These are phyloP conservation scores for Ceratina calcarata DNA, from an alignment of 1,140 invertebrate genomes.

Conservation along the genomic window DNA sequence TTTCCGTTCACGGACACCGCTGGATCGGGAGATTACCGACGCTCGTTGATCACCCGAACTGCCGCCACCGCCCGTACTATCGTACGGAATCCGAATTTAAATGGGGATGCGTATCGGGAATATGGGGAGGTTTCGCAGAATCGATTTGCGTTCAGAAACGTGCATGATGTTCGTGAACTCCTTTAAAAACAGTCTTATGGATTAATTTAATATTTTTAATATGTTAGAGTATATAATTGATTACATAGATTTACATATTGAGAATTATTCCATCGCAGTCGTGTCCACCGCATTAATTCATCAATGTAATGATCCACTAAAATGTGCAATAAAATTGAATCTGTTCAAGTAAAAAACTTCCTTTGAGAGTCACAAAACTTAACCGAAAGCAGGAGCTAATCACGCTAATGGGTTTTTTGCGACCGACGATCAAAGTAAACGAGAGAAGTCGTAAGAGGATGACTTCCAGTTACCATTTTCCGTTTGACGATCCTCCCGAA, in stretches of 20 bases:
- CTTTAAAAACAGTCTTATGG: too few relatives aligned
- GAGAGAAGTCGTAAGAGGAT: neutral
- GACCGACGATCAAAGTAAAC: neutral
- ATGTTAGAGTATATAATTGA: too few relatives aligned
- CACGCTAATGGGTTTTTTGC: constrained; percentile 13
- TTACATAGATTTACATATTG: too few relatives aligned
- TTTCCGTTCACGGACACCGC: neutral
- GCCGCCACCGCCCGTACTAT: too few relatives aligned
- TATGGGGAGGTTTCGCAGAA: neutral
- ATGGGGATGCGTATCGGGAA: neutral
- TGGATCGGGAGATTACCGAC: constrained; percentile 25
- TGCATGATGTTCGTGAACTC: neutral
- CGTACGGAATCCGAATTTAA: constrained; percentile 10
- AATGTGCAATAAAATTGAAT: too few relatives aligned
- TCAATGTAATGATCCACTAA: too few relatives aligned
- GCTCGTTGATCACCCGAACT: constrained; percentile 19
- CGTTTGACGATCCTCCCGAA: constrained; percentile 39
- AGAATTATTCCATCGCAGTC: too few relatives aligned
- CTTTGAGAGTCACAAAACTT: too few relatives aligned
- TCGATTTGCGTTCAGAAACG: neutral
- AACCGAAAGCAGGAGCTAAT: constrained; percentile 2
- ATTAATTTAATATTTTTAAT: too few relatives aligned
- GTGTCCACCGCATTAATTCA: too few relatives aligned
- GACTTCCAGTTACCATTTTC: neutral
- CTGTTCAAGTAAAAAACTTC: too few relatives aligned